Base-by-base conservation (phyloP, 2,113 vertebrate species). In the Camelus dromedarius region DNA sequence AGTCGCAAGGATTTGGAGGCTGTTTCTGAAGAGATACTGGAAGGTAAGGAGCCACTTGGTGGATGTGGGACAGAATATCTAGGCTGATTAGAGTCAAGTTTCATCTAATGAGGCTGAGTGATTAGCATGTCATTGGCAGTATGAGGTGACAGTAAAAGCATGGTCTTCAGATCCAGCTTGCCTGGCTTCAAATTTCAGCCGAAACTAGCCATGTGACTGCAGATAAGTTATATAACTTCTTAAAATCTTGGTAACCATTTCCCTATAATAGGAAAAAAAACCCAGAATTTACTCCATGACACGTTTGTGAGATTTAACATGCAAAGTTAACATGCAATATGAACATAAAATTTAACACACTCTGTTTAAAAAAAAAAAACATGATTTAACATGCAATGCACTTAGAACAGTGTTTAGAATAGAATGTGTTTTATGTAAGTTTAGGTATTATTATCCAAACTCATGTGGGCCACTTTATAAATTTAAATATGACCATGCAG, bases 261-360 rank as follows among this genome's bases (percentile, higher is more conserved):
- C 15, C 42, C 26, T 86, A 8, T 66, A 46, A 2, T n/a, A 81
- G 3, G 2, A 38, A 81, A 5, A 76, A 84, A 54, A 60, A 52
- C 35, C 35, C 19, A 62, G 2, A 67, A 62, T 1, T 2, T 56
- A 46, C 0, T 0, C 8, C 1, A 14, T 67, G 1, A 66, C 2
- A 1, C 70, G 62, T 60, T 89, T 26, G 4, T 38, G 18, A 69
- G 4, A 9, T 76, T 32, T 75, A n/a, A 22, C 30, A 52, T 52
- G 10, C 12, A 11, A 52, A 52, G 32, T 52, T n/a, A 19, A 52
- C 19, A n/a, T 52, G 10, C 12, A 11, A 52, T 77, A 19, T 52
- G 20, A 19, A 52, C 10, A n/a, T 52, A 32, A 48, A n/a, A 6
- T 76, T 10, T 50, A 12, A 48, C 28, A 50, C 50, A 32, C 16